A percentile compares a stretch with the other conserved stretches of the same genome.
Evolutionary conservation across 1,140 invertebrate species (phyloP).

Genomic region (Cyclargus thomasi): DNA sequence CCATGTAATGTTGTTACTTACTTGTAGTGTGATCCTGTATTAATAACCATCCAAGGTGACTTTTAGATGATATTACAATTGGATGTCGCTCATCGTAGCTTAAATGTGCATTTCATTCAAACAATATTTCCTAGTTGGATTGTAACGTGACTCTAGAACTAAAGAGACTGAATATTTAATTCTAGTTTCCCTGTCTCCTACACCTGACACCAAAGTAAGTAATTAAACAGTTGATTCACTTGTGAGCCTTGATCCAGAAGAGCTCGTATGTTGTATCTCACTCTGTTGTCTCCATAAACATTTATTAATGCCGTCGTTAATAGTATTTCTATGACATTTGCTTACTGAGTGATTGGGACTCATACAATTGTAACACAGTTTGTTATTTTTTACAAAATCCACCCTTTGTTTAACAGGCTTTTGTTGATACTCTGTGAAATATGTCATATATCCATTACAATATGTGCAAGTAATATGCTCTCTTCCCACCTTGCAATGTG

Average conservation of each 20-base stretch:
- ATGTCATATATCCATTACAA: constrained; percentile 32
- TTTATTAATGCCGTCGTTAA: too few species aligned
- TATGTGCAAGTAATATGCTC: too few species aligned
- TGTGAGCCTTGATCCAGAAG: constrained; percentile 15
- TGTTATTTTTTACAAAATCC: constrained; percentile 31
- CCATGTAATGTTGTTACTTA: constrained; percentile 20
- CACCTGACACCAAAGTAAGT: constrained; percentile 24
- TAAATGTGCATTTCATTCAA: background rate
- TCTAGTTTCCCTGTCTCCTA: constrained; percentile 21
- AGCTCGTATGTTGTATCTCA: constrained; percentile 2
- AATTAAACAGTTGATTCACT: constrained; percentile 21
- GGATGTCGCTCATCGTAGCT: constrained; percentile 9
- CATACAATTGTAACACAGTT: constrained; percentile 40
- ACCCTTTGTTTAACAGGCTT: constrained; percentile 26
- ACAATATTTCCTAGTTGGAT: background rate
- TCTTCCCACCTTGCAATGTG: constrained; percentile 31
- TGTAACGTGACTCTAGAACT: background rate
- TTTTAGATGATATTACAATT: constrained; percentile 17
- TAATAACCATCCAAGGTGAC: constrained; percentile 16
- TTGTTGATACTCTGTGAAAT: constrained; percentile 31
- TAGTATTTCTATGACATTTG: constrained; percentile 22
- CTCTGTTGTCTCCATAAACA: background rate
- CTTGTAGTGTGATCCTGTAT: constrained; percentile 12
- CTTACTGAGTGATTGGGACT: constrained; percentile 29
- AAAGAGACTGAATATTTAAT: constrained; percentile 20